phyloP scores from a whole-genome alignment of 2,113 vertebrate species.

The Limanda limanda region DNA sequence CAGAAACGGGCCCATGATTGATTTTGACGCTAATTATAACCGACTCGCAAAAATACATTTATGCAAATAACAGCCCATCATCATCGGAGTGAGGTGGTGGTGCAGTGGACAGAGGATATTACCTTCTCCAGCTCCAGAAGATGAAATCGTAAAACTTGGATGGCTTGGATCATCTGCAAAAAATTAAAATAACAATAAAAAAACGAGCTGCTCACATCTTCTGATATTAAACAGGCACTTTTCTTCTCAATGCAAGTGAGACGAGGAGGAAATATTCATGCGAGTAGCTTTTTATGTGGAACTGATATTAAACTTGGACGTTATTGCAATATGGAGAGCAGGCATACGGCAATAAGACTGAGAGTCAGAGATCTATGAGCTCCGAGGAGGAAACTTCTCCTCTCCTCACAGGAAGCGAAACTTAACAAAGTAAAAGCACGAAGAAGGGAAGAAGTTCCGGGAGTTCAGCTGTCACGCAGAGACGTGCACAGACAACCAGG shows the following conservation, averaged over 20 bases:
- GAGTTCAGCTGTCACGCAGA: conserved; percentile 75
- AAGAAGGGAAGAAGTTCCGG: conserved; percentile 56
- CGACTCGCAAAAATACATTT: conserved; percentile 93
- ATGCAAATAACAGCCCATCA: conserved; percentile 89
- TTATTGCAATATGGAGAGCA: conserved; percentile 63
- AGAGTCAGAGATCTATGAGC: conserved; percentile 63
- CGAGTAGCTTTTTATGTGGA: conserved; percentile 56
- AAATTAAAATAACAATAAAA: conserved; percentile 81
- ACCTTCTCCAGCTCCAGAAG: conserved; percentile 99
- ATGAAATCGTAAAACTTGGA: conserved; percentile 99
- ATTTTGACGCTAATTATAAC: conserved; percentile 96
- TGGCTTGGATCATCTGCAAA: conserved; percentile 99
- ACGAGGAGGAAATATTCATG: conserved; percentile 67
- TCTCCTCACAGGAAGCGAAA: conserved; percentile 38
- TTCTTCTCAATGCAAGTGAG: conserved; percentile 63
- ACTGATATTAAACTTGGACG: conserved; percentile 69
- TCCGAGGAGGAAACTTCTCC: conserved; percentile 25
- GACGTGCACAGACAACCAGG: conserved; percentile 65
- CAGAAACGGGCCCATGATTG: conserved; percentile 93
- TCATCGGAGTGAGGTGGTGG: conserved; percentile 78
- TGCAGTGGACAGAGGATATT: conserved; percentile 86
- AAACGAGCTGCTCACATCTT: conserved; percentile 63
- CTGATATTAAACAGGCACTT: conserved; percentile 69
- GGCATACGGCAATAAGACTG: conserved; percentile 56
- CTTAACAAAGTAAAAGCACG: conserved; percentile 46